Conservation (phyloP, 2,797 vertebrate genomes). For the Rhinella marina region DNA sequence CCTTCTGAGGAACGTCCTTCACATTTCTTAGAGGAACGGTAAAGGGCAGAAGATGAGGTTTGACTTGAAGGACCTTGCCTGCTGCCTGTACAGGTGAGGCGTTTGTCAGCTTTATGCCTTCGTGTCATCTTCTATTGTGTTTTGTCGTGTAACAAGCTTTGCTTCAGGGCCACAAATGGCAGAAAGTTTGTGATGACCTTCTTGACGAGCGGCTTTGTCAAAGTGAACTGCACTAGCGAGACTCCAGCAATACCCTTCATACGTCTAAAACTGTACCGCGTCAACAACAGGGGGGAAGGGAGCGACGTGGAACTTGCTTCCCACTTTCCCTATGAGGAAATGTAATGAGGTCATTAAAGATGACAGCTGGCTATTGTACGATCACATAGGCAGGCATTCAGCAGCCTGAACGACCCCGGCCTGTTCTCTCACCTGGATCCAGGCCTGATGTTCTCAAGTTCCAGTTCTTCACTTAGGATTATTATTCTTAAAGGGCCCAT, state of each 20-base stretch:
- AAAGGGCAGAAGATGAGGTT: background rate
- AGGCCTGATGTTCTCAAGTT: background rate
- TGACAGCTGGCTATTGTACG: slow-evolving; percentile 16
- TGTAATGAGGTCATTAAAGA: slow-evolving; percentile 45
- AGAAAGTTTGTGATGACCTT: slow-evolving; percentile 58
- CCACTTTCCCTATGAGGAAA: slow-evolving; percentile 27
- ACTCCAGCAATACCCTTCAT: slow-evolving; percentile 51
- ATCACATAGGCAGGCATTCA: background rate
- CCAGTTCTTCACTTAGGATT: background rate
- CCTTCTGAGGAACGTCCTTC: background rate
- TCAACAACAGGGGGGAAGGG: background rate
- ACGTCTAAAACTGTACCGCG: background rate
- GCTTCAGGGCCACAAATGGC: slow-evolving; percentile 52
- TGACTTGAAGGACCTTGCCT: slow-evolving; percentile 53
- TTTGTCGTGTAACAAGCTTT: slow-evolving; percentile 38
- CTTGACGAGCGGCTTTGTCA: slow-evolving; percentile 46
- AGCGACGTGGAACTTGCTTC: background rate
- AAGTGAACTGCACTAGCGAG: slow-evolving; percentile 37
- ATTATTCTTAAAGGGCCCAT: background rate
- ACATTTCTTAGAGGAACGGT: background rate
- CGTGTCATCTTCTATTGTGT: slow-evolving; percentile 58
- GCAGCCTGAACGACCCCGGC: background rate
- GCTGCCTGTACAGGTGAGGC: slow-evolving; percentile 38
- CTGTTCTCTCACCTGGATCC: background rate
- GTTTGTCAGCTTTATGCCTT: slow-evolving; percentile 46